Evolutionary conservation across 2,888 invertebrate species (phyloP), one percentile per base, ranked within the genome.

Genomic region (Spodoptera exigua): DNA sequence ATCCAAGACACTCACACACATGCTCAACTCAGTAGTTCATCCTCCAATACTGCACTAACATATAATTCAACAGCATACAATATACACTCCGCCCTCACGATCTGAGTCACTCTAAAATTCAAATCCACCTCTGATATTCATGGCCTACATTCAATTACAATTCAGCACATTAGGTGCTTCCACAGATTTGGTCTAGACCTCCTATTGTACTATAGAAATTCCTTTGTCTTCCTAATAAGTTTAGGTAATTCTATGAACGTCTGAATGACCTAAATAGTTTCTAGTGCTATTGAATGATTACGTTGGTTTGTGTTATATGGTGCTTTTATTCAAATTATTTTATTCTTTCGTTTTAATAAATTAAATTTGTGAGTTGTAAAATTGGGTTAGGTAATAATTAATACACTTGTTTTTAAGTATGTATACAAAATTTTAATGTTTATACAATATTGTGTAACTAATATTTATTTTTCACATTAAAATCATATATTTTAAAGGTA

Each of bases 71-170:
- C 16, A 17, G 17, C 27, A 32, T 37, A 53, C 21, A 43, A 36
- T 13, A 34, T 12, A 44, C 14, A 44, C 13, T 43, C n/a, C 14
- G 10, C 1, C 45, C 11, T 27, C n/a, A 37, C 43, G 36, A 32
- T 61, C 60, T 2, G 12, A 53, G 45, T 17, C 4, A 34, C 48
- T 61, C 61, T 43, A 21, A 49, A 46, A 68, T 67, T 53, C 14
- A 35, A 53, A 54, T 43, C 21, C 32, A 47, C 34, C 36, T 52
- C 14, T 47, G 41, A 51, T 57, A 54, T 62, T 68, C 69, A 68
- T 47, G 57, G 54, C 21, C 58, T 14, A 12, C 32, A 37, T 57
- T 53, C 36, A 68, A 61, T 67, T 68, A 68, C 39, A 51, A 58
- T 54, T 54, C 43, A 51, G 69, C 34, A 58, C 57, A 58, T 68